Evolutionary conservation across 2,113 vertebrate genomes (phyloP), one percentile per base, ranked within the genome.

Genomic region (Pseudorhombus dupliciocellatus): DNA sequence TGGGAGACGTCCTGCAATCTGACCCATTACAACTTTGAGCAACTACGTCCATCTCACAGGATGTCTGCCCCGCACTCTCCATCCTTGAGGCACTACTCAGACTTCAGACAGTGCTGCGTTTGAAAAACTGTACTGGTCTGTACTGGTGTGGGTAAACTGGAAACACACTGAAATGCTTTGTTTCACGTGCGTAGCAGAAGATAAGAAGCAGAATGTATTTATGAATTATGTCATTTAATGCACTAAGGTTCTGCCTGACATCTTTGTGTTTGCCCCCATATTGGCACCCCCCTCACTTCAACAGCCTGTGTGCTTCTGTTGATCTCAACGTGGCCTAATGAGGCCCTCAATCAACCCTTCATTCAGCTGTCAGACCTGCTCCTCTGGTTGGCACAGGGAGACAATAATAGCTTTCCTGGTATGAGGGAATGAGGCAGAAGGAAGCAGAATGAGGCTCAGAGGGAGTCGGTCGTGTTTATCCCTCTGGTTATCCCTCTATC

Each of bases 401-500:
- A 71, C 62, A 65, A 73, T 56, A 79, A 80, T 51, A 70, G 70
- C 42, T 74, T 60, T 80, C 80, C 67, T 70, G 50, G 50, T 64
- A 46, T 26, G 66, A 73, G 63, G n/a, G 57, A 70, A 84, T 57
- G 77, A 75, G 56, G 48, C 52, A 72, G 73, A 78, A 44, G 66
- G 73, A 75, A 65, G 61, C 64, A 75, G 77, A 71, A 59, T 53
- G 58, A 31, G 70, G 75, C 87, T 83, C 82, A 79, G 77, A 73
- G 76, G 83, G 60, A 83, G 79, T 86, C 66, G 77, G 85, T 46
- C 14, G 34, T 89, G 90, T 92, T 92, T 89, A 88, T 84, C 86
- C 88, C 90, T 88, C 84, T 68, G 87, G 89, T 92, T 92, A 89
- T 85, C 79, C 84, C 81, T 81, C 74, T 28, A 64, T 88, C 90